These are phyloP conservation scores for Theristicus caerulescens DNA, from an alignment of 2,113 vertebrate genomes.

Conservation along the genomic window DNA sequence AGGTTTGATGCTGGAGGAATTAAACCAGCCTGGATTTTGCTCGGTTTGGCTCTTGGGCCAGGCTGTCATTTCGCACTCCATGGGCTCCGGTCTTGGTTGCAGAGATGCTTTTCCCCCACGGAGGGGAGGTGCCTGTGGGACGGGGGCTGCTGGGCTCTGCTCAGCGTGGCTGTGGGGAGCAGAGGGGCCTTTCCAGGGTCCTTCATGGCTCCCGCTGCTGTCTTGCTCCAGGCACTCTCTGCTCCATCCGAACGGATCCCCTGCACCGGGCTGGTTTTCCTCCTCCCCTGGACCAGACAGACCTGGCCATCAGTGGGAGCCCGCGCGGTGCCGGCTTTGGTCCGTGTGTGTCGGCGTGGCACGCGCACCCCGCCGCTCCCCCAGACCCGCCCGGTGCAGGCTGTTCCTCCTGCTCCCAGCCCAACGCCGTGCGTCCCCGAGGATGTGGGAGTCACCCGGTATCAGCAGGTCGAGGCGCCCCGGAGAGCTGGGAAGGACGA, in stretches of 20 bases:
- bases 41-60: neutral
- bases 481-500: no score
- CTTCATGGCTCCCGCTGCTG: rapidly evolving
- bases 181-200: neutral
- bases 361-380: rapidly evolving
- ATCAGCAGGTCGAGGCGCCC: no score
- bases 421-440: no score
- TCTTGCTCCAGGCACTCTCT: neutral
- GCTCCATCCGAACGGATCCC: neutral
- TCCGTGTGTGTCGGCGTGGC: neutral
- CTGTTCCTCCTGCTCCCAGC: no score
- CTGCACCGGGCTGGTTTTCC: rapidly evolving
- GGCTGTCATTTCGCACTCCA: neutral
- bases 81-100: neutral
- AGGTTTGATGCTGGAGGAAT: neutral
- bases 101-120: rapidly evolving
- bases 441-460: no score
- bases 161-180: rapidly evolving
- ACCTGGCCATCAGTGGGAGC: neutral
- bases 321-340: rapidly evolving
- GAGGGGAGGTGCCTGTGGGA: neutral
- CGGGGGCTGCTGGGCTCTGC: neutral
- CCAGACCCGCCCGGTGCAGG: no score
- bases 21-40: neutral
- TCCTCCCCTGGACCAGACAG: neutral